Conservation (phyloP, 2,113 vertebrate species). For the Atherinomorus stipes region DNA sequence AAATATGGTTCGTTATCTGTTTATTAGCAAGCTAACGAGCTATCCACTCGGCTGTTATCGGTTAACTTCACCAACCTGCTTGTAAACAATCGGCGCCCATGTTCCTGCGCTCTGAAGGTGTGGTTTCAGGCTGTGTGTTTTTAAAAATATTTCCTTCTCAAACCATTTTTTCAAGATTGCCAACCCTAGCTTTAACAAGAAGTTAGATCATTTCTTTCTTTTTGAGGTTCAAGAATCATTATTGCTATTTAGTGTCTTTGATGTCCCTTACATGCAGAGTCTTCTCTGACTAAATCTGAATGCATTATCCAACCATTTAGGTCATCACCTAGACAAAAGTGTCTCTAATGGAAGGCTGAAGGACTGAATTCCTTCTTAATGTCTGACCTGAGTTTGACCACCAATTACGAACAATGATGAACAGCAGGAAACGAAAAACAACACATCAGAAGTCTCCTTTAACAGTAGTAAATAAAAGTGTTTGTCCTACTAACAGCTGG, state of each 20-base stretch:
- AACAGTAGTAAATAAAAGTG: not conserved
- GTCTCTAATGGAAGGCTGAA: not conserved
- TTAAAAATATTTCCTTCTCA: too few relatives aligned
- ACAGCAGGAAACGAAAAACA: constrained; percentile 1
- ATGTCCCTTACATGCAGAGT: constrained; percentile 3
- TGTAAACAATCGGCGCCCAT: too few relatives aligned
- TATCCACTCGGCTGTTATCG: too few relatives aligned
- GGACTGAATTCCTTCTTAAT: not conserved
- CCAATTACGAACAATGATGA: not conserved
- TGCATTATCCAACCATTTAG: not conserved
- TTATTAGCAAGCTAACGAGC: too few relatives aligned
- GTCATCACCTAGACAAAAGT: not conserved
- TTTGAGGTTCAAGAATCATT: not conserved
- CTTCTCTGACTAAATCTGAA: constrained; percentile 1
- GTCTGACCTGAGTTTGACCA: constrained; percentile 12
- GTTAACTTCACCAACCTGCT: too few relatives aligned
- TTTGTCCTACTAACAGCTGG: not conserved
- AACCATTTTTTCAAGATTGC: too few relatives aligned
- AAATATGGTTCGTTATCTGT: too few relatives aligned
- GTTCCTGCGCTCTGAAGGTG: too few relatives aligned
- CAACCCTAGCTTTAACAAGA: not conserved
- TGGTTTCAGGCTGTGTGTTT: too few relatives aligned
- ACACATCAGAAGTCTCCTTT: not conserved
- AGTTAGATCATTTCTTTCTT: not conserved
- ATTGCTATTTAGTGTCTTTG: constrained; percentile 8